Evolutionary conservation across 2,888 invertebrate genomes (phyloP), one percentile per base, ranked within the genome.

Genomic region (Spodoptera exigua): DNA sequence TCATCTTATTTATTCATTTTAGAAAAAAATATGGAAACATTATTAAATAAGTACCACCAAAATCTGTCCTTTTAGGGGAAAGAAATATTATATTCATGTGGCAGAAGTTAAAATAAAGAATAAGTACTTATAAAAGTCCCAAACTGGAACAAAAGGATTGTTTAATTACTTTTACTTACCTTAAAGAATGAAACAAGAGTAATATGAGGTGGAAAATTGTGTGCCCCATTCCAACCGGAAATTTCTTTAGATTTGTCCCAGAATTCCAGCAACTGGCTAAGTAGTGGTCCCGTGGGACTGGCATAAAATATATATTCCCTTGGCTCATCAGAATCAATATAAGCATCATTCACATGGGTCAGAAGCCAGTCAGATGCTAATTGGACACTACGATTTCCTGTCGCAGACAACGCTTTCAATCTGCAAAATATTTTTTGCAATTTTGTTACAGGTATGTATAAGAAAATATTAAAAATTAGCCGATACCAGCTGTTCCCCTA

Each of bases 341-440:
- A 95, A 0, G 97, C 95, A 90, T 98, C 98, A 83, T 97, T 97
- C 0, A 98, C 97, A 84, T 98, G 98, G 7, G 98, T 97, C 62
- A 98, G 87, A 11, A 98, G 92, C 98, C 98, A 98, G 85, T 98
- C 98, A 0, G 98, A 97, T 9, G 98, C 98, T 63, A 98, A 93
- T 87, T 98, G 98, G 21, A 98, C 97, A 65, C 98, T 97, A 60
- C 97, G 95, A 86, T 98, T 96, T 14, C 98, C 98, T 3, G 98
- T 98, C 10, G 98, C 98, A 13, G 98, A 98, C 64, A 98, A 89
- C 4, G 98, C 98, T 85, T 98, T 98, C 85, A 98, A 96, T 40
- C 98, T 98, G 83, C 53, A 57, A 71, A 54, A 45, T 51, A 44
- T 35, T 27, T 27, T 27, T 27, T 1, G 27, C 27, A 9, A 27